Base-by-base conservation (phyloP, 2,888 invertebrate species). In the Entomobrya proxima region DNA sequence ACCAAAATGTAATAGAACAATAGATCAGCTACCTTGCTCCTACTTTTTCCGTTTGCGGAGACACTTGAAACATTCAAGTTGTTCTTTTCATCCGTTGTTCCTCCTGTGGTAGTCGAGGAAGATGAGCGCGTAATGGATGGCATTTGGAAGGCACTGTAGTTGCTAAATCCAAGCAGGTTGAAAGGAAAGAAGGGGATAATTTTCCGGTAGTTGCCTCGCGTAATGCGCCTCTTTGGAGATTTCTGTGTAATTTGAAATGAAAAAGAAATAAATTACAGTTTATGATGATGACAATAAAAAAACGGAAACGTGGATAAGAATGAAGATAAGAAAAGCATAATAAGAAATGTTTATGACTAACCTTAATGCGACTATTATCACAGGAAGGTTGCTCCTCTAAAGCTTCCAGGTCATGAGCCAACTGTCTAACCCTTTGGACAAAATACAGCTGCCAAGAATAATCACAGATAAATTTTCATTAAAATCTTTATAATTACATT, bases 161-260 rank as follows among this genome's bases (percentile, higher is more conserved):
- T 83, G 15, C 83, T 83, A 27, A 86, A 76, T 9, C 86, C 80
- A 11, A 81, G 67, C 1, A 86, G 32, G 35, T 80, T 81, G 72
- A 86, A 82, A 0, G 82, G 82, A 32, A 82, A 86, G 30, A 76
- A 75, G 40, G 82, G 72, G 11, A 86, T 30, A n/a, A 86, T 81
- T 52, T 64, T 76, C n/a, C 82, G 64, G 35, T 86, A 86, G 58
- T 83, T 76, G 37, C 77, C 40, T 24, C 64, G 58, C 6, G 78
- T 44, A 32, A 86, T 82, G 37, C 86, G 55, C 55, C 86, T 52
- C 72, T 81, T 86, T 21, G 86, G 86, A 44, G 86, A 86, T 74
- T 82, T 86, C 86, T 86, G 24, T 35, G 32, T n/a, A n/a, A n/a
- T n/a, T n/a, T n/a, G n/a, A n/a, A 35, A 15, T 32, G 18, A 50